Evolutionary conservation across 2,888 invertebrate species (phyloP), one percentile per base, ranked within the genome.

Genomic region (Gnatocerus cornutus): DNA sequence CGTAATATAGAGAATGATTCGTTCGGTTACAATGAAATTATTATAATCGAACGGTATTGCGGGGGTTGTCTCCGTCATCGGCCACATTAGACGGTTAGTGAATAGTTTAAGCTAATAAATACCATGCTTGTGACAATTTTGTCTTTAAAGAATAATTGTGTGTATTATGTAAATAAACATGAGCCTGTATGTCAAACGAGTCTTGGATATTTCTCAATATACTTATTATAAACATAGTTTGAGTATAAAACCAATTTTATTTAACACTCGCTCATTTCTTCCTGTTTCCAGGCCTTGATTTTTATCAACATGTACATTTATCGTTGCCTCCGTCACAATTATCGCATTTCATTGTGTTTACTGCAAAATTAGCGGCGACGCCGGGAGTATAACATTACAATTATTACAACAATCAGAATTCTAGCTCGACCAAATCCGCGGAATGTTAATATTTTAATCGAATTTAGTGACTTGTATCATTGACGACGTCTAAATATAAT

Each of bases 191-290:
- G 74, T 76, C 72, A 73, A 58, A 58, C 43, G 71, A 71, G 68
- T 74, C 71, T 62, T 76, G 76, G 69, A 78, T 74, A 78, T 77
- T 79, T 78, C 76, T 77, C 74, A 78, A 78, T 78, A 78, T 74
- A 78, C 69, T 72, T 75, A 69, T 72, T 43, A 63, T 27, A 53
- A 41, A 61, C 16, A 12, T 41, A 12, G 6, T 12, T 41, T 33
- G 33, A n/a, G 3, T 21, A 21, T 21, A 21, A 21, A 21, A 1
- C 21, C 21, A 21, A 1, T 21, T 21, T 21, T 21, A 21, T 21
- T 4, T 21, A 3, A 21, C 21, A 21, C 21, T 3, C 4, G 21
- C 21, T 21, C 21, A 21, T 21, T 21, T 4, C 21, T 21, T 21
- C n/a, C n/a, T n/a, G n/a, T n/a, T n/a, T n/a, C n/a, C n/a, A n/a